Base-by-base conservation (phyloP, 2,797 vertebrate species). In the Peromyscus nudipes region DNA sequence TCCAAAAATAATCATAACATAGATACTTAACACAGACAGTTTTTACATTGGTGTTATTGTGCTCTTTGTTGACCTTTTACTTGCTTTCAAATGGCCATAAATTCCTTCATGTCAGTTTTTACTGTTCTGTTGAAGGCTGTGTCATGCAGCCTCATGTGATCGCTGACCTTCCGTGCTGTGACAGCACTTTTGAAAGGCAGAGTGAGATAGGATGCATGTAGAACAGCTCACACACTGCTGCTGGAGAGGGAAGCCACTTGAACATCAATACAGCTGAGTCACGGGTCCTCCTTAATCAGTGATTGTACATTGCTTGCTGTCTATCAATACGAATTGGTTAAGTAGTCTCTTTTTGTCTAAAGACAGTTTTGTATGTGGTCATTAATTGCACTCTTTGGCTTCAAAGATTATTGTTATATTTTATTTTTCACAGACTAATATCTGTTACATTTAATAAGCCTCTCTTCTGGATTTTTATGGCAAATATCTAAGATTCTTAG, bases 341-440 rank as follows among this genome's bases (percentile, higher is more conserved):
- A 93, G 75, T 23, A 90, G 87, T 65, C 14, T 46, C 4, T 8
- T 3, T 89, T 62, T 83, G 62, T 92, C 2, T 95, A 79, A 95
- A 86, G 80, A 49, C 9, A 77, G 3, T 62, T 23, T 77, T 67
- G 6, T 77, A 25, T 77, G 1, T 96, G 13, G 86, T 8, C 5
- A 64, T 77, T 80, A 69, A 49, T 71, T 89, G 87, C 85, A 65
- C 7, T 64, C 37, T 96, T 31, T 92, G 62, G 23, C 16, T 91
- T 96, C 49, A 91, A 55, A 85, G 31, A 49, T 43, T 64, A 69
- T 60, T 94, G 0, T 88, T 87, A 43, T 13, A 76, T 71, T 80
- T 90, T 92, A 46, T 92, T 92, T 96, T 73, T 27, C n/a, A 94
- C 92, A 92, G 16, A 64, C 65, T 73, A 89, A 46, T 80, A 13